Conservation (phyloP, 2,888 invertebrate species). For the Pammene fasciana region DNA sequence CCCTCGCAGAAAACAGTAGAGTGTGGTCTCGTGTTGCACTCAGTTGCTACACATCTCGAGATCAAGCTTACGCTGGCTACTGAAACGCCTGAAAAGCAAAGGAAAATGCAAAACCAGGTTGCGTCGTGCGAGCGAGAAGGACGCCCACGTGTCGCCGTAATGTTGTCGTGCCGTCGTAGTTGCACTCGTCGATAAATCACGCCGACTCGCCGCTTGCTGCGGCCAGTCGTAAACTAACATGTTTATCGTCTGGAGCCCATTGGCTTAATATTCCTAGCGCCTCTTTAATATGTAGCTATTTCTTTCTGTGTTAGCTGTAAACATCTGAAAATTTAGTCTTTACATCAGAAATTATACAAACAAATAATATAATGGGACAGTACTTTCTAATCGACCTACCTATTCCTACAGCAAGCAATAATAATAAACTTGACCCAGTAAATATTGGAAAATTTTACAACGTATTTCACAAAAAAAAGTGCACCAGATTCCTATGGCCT, state of each 20-base stretch:
- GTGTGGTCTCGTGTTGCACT: background rate
- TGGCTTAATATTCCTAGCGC: slow-evolving; percentile 27
- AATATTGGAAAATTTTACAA: too few relatives aligned
- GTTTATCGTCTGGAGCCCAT: slow-evolving; percentile 42
- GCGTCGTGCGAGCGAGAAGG: slow-evolving; percentile 55
- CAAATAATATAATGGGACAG: too few relatives aligned
- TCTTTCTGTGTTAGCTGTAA: background rate
- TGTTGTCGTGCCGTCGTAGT: slow-evolving; percentile 64
- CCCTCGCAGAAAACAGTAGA: too few relatives aligned
- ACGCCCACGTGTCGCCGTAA: slow-evolving; percentile 62
- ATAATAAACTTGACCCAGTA: too few relatives aligned
- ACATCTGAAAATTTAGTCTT: background rate
- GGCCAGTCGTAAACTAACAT: slow-evolving; percentile 54
- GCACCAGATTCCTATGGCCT: too few relatives aligned
- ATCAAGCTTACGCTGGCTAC: background rate
- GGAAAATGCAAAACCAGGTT: background rate
- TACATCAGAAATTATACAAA: too few relatives aligned
- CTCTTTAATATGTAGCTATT: background rate
- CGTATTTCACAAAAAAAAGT: too few relatives aligned
- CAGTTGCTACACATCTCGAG: background rate
- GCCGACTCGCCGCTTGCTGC: slow-evolving; percentile 42
- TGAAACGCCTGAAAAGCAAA: background rate
- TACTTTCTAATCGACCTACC: too few relatives aligned
- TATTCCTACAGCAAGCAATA: too few relatives aligned
- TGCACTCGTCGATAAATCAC: slow-evolving; percentile 59